phyloP scores from a whole-genome alignment of 2,797 vertebrate genomes.

The Halcyon chelicuti region DNA sequence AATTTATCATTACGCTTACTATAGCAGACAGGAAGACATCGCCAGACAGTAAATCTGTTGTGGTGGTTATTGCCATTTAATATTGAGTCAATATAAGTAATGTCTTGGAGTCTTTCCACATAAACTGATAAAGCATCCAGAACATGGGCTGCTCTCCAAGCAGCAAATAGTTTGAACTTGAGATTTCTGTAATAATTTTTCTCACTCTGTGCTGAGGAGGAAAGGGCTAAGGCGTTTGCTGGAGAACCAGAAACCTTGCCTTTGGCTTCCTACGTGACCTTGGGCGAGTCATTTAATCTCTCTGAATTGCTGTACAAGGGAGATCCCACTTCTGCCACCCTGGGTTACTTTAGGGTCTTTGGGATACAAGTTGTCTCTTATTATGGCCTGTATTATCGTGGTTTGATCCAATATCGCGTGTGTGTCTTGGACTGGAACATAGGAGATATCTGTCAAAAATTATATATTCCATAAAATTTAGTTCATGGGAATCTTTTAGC shows the following conservation, averaged over 20 bases:
- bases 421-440: rapidly evolving
- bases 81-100: slow-evolving; percentile 71
- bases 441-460: background rate
- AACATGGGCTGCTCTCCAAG: slow-evolving; percentile 62
- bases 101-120: slow-evolving; percentile 67
- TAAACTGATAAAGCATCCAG: slow-evolving; percentile 56
- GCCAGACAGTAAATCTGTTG: slow-evolving; percentile 60
- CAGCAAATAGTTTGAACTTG: slow-evolving; percentile 42
- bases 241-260: background rate
- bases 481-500: background rate
- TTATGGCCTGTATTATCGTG: background rate
- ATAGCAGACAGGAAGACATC: slow-evolving; percentile 16
- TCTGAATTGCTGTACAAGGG: background rate
- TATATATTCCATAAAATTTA: background rate
- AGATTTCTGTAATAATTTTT: slow-evolving; percentile 53
- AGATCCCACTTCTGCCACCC: background rate
- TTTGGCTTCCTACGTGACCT: background rate
- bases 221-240: background rate
- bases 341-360: background rate
- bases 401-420: background rate
- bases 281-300: background rate
- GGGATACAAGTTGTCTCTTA: background rate
- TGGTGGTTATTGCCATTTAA: slow-evolving; percentile 69
- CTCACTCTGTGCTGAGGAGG: background rate
- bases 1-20: background rate